Evolutionary conservation across 2,888 invertebrate genomes (phyloP).

Genomic region (Galerucella pusilla): DNA sequence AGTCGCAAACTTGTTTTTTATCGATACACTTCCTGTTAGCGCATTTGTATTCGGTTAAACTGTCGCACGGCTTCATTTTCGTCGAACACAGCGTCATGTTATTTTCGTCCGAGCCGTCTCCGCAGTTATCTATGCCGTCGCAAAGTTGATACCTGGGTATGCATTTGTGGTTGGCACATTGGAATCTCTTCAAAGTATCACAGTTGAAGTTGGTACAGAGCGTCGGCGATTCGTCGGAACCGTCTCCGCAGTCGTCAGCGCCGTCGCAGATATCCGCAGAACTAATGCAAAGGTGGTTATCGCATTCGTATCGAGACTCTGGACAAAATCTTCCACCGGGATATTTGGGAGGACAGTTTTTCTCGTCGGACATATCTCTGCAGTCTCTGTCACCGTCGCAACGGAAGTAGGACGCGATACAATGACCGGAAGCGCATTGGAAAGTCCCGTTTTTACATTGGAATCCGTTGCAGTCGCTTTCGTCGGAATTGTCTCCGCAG

Average conservation of each 20-base stretch:
- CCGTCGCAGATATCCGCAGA: constrained; percentile 93
- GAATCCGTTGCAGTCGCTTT: constrained; percentile 83
- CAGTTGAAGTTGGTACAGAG: constrained; percentile 89
- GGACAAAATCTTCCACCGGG: constrained; percentile 91
- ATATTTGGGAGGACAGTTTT: constrained; percentile 88
- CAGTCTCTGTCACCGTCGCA: constrained; percentile 93
- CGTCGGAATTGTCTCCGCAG: constrained; percentile 95
- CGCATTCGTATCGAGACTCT: constrained; percentile 90
- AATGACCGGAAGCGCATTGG: constrained; percentile 93
- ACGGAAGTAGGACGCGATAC: constrained; percentile 87
- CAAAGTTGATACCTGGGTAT: constrained; percentile 89
- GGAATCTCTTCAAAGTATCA: constrained; percentile 85
- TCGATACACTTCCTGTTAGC: constrained; percentile 88
- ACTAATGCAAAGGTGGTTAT: constrained; percentile 91
- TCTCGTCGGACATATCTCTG: constrained; percentile 89
- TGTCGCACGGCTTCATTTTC: constrained; percentile 81
- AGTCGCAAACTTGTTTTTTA: constrained; percentile 84
- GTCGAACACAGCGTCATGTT: constrained; percentile 89
- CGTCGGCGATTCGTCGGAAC: constrained; percentile 84
- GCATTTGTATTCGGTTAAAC: constrained; percentile 85
- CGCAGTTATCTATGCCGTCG: constrained; percentile 93
- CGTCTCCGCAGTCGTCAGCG: constrained; percentile 92
- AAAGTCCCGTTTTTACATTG: constrained; percentile 91
- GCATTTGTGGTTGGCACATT: constrained; percentile 90
- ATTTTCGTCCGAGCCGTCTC: constrained; percentile 95